A percentile compares a stretch with the other conserved stretches of the same genome.
phyloP scores from a whole-genome alignment of 2,797 vertebrate species.

The Cryptoprocta ferox region DNA sequence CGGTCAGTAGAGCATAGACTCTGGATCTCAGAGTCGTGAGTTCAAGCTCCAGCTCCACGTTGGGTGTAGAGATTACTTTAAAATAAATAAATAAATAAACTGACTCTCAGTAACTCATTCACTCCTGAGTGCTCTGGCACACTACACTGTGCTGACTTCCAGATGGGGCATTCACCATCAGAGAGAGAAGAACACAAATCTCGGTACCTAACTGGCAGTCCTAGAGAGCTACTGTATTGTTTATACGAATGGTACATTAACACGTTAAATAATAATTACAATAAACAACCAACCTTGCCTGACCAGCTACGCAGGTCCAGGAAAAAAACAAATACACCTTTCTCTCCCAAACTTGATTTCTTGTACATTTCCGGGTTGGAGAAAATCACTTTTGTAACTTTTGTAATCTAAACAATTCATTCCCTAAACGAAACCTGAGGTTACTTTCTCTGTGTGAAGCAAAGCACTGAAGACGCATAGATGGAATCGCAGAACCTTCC shows the following conservation, averaged over 20 bases:
- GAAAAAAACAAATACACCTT: constrained; percentile 3
- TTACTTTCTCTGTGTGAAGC: neutral
- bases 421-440: neutral
- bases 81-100: neutral
- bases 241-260: neutral
- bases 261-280: constrained; percentile 17
- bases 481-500: neutral
- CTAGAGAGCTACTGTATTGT: neutral
- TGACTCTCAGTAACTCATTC: neutral
- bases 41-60: neutral
- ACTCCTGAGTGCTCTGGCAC: neutral
- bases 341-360: constrained; percentile 11
- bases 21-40: neutral
- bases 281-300: neutral
- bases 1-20: neutral
- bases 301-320: neutral
- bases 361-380: neutral
- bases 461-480: neutral
- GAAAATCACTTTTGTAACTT: constrained; percentile 54
- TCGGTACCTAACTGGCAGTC: neutral
- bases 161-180: neutral
- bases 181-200: neutral
- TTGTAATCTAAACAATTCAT: neutral
- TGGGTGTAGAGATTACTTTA: neutral
- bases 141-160: neutral